These are phyloP conservation scores for Gadopsis marmoratus DNA, from an alignment of 2,797 vertebrate genomes.

Conservation along the genomic window DNA sequence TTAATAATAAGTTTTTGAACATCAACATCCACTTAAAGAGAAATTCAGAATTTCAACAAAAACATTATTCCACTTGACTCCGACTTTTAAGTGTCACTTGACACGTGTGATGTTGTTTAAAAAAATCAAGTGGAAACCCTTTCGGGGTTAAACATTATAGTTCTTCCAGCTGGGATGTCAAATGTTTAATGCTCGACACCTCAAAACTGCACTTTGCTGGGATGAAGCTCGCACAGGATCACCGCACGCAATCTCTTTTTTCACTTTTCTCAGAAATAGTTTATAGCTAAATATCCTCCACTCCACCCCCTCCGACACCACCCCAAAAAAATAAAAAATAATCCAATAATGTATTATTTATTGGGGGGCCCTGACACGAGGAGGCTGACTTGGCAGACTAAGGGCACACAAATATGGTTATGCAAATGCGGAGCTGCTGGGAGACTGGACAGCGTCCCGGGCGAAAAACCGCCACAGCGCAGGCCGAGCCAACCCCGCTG, in stretches of 20 bases:
- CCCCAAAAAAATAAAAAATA: slow-evolving; percentile 16
- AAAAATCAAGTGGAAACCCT: slow-evolving; percentile 17
- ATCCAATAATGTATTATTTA: slow-evolving; percentile 78
- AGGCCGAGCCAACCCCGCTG: slow-evolving; percentile 54
- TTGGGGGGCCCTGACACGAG: slow-evolving; percentile 67
- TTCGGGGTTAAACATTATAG: slow-evolving; percentile 2
- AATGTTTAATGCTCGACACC: slow-evolving; percentile 26
- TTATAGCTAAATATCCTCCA: slow-evolving; percentile 33
- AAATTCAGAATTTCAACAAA: neutral
- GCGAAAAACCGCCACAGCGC: slow-evolving; percentile 53
- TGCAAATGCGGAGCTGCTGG: slow-evolving; percentile 72
- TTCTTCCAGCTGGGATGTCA: slow-evolving; percentile 55
- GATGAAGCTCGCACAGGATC: slow-evolving; percentile 34
- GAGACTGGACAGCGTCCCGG: slow-evolving; percentile 72
- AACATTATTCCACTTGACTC: neutral
- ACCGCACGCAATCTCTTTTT: slow-evolving; percentile 48
- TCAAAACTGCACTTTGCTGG: slow-evolving; percentile 14
- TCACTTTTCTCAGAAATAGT: slow-evolving; percentile 61
- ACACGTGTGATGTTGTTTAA: slow-evolving; percentile 20
- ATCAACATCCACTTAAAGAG: neutral
- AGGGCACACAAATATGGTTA: slow-evolving; percentile 73
- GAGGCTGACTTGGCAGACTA: slow-evolving; percentile 70
- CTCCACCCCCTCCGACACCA: neutral
- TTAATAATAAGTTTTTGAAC: neutral
- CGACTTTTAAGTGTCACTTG: neutral